Evolutionary conservation across 1,140 invertebrate species (phyloP).

Genomic region (Sminthurinus signatus): DNA sequence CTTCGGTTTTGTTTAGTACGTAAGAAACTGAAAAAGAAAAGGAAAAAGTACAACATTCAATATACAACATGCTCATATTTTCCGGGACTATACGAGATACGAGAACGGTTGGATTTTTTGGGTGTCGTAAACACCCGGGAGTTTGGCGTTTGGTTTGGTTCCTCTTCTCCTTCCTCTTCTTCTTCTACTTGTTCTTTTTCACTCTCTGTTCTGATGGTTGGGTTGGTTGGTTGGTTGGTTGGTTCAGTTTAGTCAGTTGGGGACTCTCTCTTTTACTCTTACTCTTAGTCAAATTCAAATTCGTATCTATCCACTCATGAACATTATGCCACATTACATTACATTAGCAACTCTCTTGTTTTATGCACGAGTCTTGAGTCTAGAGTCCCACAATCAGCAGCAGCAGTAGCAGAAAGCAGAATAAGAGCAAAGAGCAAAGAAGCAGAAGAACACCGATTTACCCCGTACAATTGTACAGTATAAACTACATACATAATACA

Average conservation of each 20-base stretch:
- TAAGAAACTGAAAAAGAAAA: no score
- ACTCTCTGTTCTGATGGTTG: not conserved
- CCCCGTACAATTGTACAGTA: not conserved
- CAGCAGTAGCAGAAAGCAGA: no score
- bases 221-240: not conserved
- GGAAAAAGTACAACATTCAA: no score
- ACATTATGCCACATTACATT: constrained; percentile 10
- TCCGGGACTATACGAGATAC: constrained; percentile 9
- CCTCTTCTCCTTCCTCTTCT: not conserved
- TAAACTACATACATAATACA: not conserved
- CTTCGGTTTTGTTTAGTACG: no score
- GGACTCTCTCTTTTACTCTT: not conserved
- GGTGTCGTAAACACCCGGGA: constrained; percentile 15
- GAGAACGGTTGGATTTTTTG: not conserved
- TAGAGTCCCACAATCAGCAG: not conserved
- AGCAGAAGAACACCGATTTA: not conserved
- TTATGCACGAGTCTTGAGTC: not conserved
- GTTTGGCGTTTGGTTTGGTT: not conserved
- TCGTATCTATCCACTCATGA: not conserved
- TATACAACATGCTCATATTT: constrained; percentile 1
- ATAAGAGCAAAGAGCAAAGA: no score
- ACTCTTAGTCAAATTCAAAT: not conserved
- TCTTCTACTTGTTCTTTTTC: not conserved
- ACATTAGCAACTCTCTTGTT: constrained; percentile 3
- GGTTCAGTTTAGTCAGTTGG: not conserved